Conservation (phyloP, 2,113 vertebrate genomes). For the Aviceda subcristata region DNA sequence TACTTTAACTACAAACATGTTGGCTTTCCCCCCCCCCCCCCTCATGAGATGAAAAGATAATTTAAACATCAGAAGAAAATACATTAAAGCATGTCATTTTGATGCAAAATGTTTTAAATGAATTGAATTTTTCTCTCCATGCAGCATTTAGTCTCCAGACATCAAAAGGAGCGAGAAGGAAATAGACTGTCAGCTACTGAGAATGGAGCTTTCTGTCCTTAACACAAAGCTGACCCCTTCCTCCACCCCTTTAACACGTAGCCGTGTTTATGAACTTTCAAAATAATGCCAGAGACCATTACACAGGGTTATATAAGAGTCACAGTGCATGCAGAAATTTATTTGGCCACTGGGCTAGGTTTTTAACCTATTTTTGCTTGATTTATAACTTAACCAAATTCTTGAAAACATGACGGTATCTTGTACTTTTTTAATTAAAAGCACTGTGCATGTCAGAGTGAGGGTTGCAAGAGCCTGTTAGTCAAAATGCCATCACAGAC, state of each 20-base stretch:
- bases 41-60: conserved; percentile 32
- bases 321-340: background rate
- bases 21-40: background rate
- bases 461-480: conserved; percentile 29
- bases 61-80: conserved; percentile 50
- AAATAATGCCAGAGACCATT: background rate
- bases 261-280: background rate
- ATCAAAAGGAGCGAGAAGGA: conserved; percentile 54
- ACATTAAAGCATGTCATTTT: conserved; percentile 64
- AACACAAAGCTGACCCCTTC: conserved; percentile 21
- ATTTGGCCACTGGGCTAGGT: background rate
- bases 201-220: background rate
- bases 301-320: background rate
- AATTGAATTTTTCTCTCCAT: conserved; percentile 35
- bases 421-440: conserved; percentile 11
- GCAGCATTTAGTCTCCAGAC: background rate
- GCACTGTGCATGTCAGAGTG: background rate
- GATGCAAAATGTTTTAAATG: conserved; percentile 60
- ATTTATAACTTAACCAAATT: background rate
- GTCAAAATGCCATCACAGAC: conserved; percentile 64
- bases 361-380: background rate
- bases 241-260: background rate
- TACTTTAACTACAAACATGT: conserved; percentile 29
- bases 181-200: background rate
- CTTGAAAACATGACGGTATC: background rate